Percentiles rank a stretch among this genome's conserved stretches.
These are phyloP conservation scores for Raja brachyura DNA, from an alignment of 2,113 vertebrate species.

Conservation along the genomic window DNA sequence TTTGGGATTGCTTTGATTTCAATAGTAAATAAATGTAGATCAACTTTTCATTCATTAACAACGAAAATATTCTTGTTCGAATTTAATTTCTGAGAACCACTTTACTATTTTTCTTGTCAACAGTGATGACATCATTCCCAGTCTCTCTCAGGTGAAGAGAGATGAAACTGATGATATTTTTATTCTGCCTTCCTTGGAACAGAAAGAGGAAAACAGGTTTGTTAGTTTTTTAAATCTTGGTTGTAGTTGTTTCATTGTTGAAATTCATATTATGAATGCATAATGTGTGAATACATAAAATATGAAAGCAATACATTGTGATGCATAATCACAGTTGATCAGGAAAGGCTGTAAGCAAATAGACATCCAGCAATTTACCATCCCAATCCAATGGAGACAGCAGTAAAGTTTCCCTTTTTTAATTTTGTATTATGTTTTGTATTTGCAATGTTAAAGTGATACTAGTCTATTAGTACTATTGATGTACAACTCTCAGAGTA, in stretches of 20 bases:
- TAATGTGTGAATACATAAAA: too few relatives aligned
- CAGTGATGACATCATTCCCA: conserved; percentile 72
- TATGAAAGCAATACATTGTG: neutral
- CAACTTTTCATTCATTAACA: neutral
- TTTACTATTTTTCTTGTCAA: conserved; percentile 36
- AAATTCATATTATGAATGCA: neutral
- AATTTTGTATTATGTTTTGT: neutral
- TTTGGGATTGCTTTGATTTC: neutral
- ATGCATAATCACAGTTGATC: too few relatives aligned
- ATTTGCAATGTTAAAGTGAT: neutral
- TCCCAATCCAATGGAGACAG: neutral
- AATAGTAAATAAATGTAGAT: neutral
- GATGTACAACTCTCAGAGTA: neutral
- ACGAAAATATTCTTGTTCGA: neutral
- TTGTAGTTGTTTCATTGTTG: neutral
- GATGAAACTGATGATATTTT: conserved; percentile 79
- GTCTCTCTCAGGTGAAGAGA: conserved; percentile 71
- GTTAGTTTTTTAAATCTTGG: neutral
- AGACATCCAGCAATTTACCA: too few relatives aligned
- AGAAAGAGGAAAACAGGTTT: conserved; percentile 73
- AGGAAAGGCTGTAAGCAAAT: too few relatives aligned
- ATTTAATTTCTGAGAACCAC: neutral
- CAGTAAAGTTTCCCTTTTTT: neutral
- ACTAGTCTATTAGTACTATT: neutral
- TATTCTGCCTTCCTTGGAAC: conserved; percentile 69